These are phyloP conservation scores for Dysmachus trigonus DNA, from an alignment of 2,888 invertebrate genomes.

Conservation along the genomic window DNA sequence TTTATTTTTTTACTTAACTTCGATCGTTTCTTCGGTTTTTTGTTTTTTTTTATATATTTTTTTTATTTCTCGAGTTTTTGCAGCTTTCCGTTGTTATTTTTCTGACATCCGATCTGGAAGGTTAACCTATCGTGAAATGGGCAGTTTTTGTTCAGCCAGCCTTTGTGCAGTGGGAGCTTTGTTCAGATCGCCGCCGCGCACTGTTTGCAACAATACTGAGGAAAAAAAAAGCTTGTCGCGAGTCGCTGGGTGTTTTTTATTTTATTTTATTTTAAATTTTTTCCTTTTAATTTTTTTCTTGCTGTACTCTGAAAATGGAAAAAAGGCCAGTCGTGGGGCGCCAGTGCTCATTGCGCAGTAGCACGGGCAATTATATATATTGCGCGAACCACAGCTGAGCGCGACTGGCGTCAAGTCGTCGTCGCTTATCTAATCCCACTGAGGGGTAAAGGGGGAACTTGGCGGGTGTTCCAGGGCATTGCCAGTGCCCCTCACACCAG, in stretches of 20 bases:
- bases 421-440: conserved; percentile 5
- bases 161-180: conserved; percentile 4
- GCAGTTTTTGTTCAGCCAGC: conserved; percentile 13
- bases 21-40: neutral
- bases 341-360: neutral
- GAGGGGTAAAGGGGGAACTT: neutral
- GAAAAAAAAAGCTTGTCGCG: neutral
- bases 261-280: neutral
- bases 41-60: no score
- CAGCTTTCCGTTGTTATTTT: conserved; percentile 17
- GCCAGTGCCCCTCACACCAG: neutral
- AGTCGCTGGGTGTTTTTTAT: neutral
- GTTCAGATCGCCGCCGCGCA: neutral
- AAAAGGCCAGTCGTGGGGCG: neutral
- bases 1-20: no score
- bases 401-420: neutral
- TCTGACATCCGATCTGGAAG: conserved; percentile 28
- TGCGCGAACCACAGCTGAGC: neutral
- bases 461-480: neutral
- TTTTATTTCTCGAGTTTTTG: neutral
- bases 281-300: neutral
- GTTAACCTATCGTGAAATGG: conserved; percentile 34
- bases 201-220: neutral
- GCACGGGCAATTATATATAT: neutral
- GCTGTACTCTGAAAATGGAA: neutral